phyloP scores from a whole-genome alignment of 1,140 invertebrate genomes.

The Portunus trituberculatus region DNA sequence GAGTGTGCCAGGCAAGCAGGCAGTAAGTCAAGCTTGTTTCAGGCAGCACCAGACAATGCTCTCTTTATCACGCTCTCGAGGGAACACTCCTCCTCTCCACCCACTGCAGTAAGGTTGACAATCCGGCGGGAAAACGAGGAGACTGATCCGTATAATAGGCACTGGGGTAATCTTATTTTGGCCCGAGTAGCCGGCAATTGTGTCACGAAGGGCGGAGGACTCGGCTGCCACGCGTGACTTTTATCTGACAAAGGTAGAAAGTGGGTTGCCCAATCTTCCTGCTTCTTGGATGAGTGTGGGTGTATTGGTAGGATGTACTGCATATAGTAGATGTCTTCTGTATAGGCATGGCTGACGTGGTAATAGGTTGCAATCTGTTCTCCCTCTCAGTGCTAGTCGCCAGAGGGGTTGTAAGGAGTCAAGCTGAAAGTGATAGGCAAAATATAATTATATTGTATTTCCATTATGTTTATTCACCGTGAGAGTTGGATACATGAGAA shows the following conservation, averaged over 20 bases:
- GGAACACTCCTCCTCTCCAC: not conserved
- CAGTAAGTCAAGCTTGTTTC: constrained; percentile 11
- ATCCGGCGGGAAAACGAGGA: not conserved
- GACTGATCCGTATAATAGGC: not conserved
- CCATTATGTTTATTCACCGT: too few species aligned
- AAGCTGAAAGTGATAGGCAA: too few species aligned
- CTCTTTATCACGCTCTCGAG: not conserved
- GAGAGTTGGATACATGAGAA: too few species aligned
- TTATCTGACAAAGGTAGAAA: constrained; percentile 35
- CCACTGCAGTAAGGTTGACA: not conserved
- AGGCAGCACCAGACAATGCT: constrained; percentile 27
- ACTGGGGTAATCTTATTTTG: not conserved
- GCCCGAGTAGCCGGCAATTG: not conserved
- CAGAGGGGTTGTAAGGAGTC: too few species aligned
- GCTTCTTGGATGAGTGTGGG: not conserved
- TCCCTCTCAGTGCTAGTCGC: too few species aligned
- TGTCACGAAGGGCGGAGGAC: constrained; percentile 49
- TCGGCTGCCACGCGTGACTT: constrained; percentile 1
- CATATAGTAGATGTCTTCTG: not conserved
- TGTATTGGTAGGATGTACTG: not conserved
- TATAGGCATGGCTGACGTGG: not conserved
- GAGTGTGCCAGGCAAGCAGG: not conserved
- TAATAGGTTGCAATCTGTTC: not conserved
- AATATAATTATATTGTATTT: too few species aligned
- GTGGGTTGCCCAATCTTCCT: constrained; percentile 37